A percentile compares a stretch with the other conserved stretches of the same genome.
phyloP scores from a whole-genome alignment of 2,113 vertebrate genomes.

The Lycaon pictus region DNA sequence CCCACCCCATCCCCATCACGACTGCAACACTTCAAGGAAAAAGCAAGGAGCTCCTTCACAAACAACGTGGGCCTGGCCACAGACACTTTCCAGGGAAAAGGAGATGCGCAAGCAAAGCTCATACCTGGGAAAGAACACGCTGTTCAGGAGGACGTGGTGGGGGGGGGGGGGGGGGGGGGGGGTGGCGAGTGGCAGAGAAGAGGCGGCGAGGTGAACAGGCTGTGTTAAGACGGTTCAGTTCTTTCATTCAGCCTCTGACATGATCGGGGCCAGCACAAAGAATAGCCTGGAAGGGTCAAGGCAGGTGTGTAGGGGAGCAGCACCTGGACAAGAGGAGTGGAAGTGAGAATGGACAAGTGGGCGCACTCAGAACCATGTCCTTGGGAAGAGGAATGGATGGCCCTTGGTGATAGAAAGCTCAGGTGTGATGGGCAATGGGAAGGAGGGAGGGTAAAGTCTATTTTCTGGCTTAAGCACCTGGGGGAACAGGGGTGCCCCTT shows the following conservation, averaged over 20 bases:
- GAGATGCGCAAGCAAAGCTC: not conserved
- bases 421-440: not conserved
- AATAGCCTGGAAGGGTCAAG: not conserved
- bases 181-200: accelerated
- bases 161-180: not conserved
- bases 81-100: not conserved
- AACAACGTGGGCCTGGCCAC: not conserved
- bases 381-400: not conserved
- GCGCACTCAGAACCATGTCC: not conserved
- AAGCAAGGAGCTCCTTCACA: not conserved
- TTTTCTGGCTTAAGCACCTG: not conserved
- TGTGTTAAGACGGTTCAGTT: not conserved
- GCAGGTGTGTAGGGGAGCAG: not conserved
- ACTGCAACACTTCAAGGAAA: not conserved
- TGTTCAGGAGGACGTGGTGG: not conserved
- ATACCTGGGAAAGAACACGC: not conserved
- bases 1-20: not conserved
- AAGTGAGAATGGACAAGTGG: not conserved
- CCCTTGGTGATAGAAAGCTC: not conserved
- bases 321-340: not conserved
- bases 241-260: not conserved
- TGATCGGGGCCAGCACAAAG: not conserved
- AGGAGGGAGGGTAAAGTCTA: not conserved
- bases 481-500: not conserved
- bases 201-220: too few relatives aligned